phyloP scores from a whole-genome alignment of 2,797 vertebrate species.

The Trematomus bernacchii region DNA sequence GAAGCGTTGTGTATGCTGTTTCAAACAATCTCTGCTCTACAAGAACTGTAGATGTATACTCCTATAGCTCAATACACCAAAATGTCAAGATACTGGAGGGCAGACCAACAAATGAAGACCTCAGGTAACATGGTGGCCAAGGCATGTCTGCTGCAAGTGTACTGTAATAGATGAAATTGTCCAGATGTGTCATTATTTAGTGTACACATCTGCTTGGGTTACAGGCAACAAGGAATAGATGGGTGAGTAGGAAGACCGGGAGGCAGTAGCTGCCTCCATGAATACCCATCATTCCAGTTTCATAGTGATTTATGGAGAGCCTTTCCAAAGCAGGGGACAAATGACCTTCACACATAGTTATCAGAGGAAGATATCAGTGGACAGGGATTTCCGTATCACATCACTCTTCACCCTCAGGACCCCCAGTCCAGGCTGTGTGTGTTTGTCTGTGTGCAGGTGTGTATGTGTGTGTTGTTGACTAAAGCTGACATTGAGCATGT shows the following conservation, averaged over 20 bases:
- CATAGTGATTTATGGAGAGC: slow-evolving; percentile 82
- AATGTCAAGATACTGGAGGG: slow-evolving; percentile 31
- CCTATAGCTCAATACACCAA: slow-evolving; percentile 24
- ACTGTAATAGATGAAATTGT: slow-evolving; percentile 78
- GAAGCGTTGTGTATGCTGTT: not conserved
- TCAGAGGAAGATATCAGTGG: slow-evolving; percentile 81
- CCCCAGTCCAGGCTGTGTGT: slow-evolving; percentile 40
- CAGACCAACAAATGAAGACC: slow-evolving; percentile 45
- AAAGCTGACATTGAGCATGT: slow-evolving; percentile 67
- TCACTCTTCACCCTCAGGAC: slow-evolving; percentile 59
- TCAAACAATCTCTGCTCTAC: not conserved
- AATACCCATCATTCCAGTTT: slow-evolving; percentile 85
- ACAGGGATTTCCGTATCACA: slow-evolving; percentile 77
- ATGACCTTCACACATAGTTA: slow-evolving; percentile 85
- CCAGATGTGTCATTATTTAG: slow-evolving; percentile 82
- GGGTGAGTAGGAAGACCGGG: slow-evolving; percentile 51
- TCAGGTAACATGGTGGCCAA: slow-evolving; percentile 24
- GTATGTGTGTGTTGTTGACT: slow-evolving; percentile 50
- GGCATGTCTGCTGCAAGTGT: slow-evolving; percentile 48
- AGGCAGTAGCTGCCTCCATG: slow-evolving; percentile 72
- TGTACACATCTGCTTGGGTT: slow-evolving; percentile 73
- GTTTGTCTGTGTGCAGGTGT: slow-evolving; percentile 35
- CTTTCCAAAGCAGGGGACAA: slow-evolving; percentile 73
- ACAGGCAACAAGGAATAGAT: slow-evolving; percentile 59
- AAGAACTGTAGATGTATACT: not conserved